phyloP scores from a whole-genome alignment of 1,140 invertebrate genomes.

The Chionoecetes opilio region DNA sequence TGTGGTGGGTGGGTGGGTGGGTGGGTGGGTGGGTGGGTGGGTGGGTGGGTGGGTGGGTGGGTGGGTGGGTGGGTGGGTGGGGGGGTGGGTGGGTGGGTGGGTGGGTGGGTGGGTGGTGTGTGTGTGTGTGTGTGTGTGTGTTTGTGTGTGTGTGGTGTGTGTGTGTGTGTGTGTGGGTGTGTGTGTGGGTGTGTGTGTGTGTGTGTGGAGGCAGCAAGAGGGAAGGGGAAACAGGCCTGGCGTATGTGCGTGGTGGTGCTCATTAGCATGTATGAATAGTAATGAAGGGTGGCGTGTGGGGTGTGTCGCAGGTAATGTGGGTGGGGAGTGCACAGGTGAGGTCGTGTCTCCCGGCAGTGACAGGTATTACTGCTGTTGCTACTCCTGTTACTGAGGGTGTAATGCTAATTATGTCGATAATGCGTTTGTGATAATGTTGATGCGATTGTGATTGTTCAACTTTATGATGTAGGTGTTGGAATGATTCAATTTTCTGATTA shows the following conservation, averaged over 20 bases:
- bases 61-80: no score
- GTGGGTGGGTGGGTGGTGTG: no score
- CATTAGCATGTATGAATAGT: constrained; percentile 63
- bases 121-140: no score
- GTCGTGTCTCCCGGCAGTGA: neutral
- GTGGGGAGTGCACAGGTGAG: constrained; percentile 1
- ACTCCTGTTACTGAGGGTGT: neutral
- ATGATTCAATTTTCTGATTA: neutral
- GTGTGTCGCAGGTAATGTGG: constrained; percentile 25
- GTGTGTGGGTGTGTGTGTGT: no score
- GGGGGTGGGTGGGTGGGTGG: no score
- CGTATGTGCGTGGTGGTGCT: constrained; percentile 17
- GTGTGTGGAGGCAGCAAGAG: neutral
- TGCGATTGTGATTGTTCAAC: neutral
- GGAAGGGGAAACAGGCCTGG: neutral
- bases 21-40: no score
- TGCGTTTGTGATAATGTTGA: neutral
- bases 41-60: no score
- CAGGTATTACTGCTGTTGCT: neutral
- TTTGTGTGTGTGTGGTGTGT: no score
- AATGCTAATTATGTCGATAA: neutral
- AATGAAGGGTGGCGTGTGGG: constrained; percentile 1
- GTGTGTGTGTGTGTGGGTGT: no score
- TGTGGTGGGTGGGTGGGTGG: no score
- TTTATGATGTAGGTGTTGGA: neutral